Evolutionary conservation across 1,140 invertebrate species (phyloP).

Genomic region (Cherax destructor): DNA sequence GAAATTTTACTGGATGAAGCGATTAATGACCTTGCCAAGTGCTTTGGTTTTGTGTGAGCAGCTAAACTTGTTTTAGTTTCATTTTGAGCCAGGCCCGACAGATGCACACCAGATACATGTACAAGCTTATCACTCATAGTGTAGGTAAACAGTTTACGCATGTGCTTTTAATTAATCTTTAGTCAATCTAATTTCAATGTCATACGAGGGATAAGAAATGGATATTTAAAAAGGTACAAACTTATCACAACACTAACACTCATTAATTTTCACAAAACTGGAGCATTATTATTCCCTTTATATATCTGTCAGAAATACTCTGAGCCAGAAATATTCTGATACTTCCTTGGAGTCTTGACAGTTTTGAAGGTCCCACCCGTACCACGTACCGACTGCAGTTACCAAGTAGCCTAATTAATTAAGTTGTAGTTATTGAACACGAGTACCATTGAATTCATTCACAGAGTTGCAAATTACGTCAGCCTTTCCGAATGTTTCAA

Average conservation of each 20-base stretch:
- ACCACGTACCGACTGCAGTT: neutral
- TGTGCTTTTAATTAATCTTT: neutral
- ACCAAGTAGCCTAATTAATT: neutral
- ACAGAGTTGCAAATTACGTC: too few relatives aligned
- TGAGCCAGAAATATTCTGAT: neutral
- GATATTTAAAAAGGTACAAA: neutral
- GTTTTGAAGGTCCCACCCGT: neutral
- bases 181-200: neutral
- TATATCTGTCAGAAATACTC: neutral
- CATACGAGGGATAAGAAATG: neutral
- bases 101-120: neutral
- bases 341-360: neutral
- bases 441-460: too few relatives aligned
- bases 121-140: neutral
- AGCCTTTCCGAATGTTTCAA: too few relatives aligned
- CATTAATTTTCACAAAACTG: neutral
- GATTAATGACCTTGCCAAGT: neutral
- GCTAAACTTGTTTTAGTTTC: neutral
- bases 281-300: neutral
- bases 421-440: neutral
- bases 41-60: neutral
- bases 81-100: neutral
- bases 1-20: neutral
- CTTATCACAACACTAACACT: neutral
- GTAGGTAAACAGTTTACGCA: neutral